Conservation (phyloP, 2,888 invertebrate genomes). For the Drosophila rubida region DNA sequence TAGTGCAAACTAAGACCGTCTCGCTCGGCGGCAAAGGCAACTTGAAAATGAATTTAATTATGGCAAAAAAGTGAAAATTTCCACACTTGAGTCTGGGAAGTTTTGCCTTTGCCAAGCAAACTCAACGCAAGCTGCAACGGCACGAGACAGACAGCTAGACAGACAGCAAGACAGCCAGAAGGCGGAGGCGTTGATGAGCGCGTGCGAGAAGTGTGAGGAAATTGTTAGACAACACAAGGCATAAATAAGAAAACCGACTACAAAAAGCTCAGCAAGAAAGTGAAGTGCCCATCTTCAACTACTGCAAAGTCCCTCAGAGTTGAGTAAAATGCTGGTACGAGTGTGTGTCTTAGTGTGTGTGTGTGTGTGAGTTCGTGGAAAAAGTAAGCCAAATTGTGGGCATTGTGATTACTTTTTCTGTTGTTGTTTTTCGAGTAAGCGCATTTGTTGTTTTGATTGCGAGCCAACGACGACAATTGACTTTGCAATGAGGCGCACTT, state of each 20-base stretch:
- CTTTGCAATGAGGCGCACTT: constrained; percentile 61
- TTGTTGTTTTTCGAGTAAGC: not conserved
- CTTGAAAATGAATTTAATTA: constrained; percentile 82
- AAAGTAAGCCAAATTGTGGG: constrained; percentile 22
- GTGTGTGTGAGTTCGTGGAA: not conserved
- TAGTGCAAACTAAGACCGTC: constrained; percentile 31
- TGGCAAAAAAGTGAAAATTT: constrained; percentile 81
- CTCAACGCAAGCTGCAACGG: constrained; percentile 15
- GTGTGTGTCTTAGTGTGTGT: not conserved
- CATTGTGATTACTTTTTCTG: constrained; percentile 18
- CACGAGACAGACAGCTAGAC: not conserved
- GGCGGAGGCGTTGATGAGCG: constrained; percentile 62
- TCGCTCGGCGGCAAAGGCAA: constrained; percentile 39
- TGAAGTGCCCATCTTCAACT: constrained; percentile 43
- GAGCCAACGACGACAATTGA: constrained; percentile 51
- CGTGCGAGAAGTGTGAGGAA: constrained; percentile 61
- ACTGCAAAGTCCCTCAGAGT: constrained; percentile 8
- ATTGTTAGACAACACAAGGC: constrained; percentile 73
- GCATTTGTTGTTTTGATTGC: constrained; percentile 14
- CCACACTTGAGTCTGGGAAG: constrained; percentile 79
- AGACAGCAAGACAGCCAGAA: not conserved
- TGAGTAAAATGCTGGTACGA: not conserved
- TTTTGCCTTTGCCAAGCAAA: constrained; percentile 59
- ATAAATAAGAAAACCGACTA: constrained; percentile 61
- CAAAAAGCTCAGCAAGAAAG: constrained; percentile 36